phyloP scores from a whole-genome alignment of 2,113 vertebrate species.

The Callipepla californica region DNA sequence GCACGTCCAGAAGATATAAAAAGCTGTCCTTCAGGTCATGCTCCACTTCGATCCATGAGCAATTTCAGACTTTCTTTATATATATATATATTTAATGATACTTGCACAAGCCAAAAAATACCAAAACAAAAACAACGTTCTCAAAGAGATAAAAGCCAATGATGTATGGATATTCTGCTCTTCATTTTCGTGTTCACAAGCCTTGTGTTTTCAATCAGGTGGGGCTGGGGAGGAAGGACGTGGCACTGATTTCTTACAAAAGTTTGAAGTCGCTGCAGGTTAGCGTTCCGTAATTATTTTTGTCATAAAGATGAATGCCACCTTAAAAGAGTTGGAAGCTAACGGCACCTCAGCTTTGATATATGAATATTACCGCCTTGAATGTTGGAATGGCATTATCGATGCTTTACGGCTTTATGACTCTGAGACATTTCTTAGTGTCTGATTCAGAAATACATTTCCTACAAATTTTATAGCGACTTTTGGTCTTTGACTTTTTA shows the following conservation, averaged over 20 bases:
- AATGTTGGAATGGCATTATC: constrained; percentile 47
- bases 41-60: background rate
- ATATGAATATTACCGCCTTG: constrained; percentile 54
- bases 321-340: constrained; percentile 53
- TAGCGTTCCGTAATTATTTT: constrained; percentile 54
- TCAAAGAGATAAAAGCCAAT: background rate
- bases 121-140: background rate
- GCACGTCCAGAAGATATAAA: rapidly evolving
- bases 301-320: constrained; percentile 67
- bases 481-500: background rate
- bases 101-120: background rate
- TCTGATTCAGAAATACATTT: constrained; percentile 54
- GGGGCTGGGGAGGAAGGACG: background rate
- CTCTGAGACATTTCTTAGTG: constrained; percentile 35
- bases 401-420: constrained; percentile 60
- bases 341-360: constrained; percentile 26
- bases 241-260: background rate
- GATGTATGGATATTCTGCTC: background rate
- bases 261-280: constrained; percentile 12
- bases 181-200: background rate
- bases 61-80: background rate
- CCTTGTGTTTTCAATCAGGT: background rate
- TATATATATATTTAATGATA: background rate
- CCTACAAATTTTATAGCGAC: constrained; percentile 21
- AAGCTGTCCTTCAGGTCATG: background rate